A percentile compares a stretch with the other conserved stretches of the same genome.
These are phyloP conservation scores for Aptenodytes patagonicus DNA, from an alignment of 2,113 vertebrate species.

Conservation along the genomic window DNA sequence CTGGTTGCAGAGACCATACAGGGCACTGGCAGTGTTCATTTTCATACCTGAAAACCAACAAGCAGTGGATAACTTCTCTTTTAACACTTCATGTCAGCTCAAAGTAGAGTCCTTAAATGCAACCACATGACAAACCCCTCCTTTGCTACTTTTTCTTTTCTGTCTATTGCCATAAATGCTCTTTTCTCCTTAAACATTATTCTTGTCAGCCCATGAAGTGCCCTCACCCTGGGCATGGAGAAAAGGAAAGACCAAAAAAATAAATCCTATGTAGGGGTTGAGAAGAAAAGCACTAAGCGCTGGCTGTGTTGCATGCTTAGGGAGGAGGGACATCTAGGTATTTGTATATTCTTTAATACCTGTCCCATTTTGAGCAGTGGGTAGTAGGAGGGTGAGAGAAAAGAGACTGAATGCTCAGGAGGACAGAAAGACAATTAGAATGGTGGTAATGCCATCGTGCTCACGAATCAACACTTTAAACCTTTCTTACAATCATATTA, in stretches of 20 bases:
- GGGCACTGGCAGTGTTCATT: not conserved
- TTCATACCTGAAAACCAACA: not conserved
- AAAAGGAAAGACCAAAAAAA: not conserved
- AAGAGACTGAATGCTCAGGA: not conserved
- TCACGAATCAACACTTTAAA: not conserved
- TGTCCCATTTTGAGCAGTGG: not conserved
- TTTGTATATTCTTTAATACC: not conserved
- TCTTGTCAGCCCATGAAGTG: not conserved
- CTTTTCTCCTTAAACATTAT: not conserved
- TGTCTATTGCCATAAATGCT: not conserved
- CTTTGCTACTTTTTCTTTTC: not conserved
- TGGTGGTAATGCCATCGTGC: not conserved
- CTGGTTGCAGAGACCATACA: not conserved
- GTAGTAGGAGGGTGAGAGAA: not conserved
- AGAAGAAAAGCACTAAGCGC: not conserved
- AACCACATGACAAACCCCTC: not conserved
- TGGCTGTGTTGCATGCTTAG: not conserved
- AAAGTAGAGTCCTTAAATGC: not conserved
- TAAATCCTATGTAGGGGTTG: rapidly evolving
- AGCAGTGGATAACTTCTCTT: not conserved
- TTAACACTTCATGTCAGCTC: not conserved
- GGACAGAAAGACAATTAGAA: not conserved
- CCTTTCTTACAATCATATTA: not conserved
- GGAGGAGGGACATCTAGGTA: not conserved
- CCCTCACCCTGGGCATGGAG: not conserved